These are phyloP conservation scores for Eupithecia insigniata DNA, from an alignment of 2,888 invertebrate species.

Conservation along the genomic window DNA sequence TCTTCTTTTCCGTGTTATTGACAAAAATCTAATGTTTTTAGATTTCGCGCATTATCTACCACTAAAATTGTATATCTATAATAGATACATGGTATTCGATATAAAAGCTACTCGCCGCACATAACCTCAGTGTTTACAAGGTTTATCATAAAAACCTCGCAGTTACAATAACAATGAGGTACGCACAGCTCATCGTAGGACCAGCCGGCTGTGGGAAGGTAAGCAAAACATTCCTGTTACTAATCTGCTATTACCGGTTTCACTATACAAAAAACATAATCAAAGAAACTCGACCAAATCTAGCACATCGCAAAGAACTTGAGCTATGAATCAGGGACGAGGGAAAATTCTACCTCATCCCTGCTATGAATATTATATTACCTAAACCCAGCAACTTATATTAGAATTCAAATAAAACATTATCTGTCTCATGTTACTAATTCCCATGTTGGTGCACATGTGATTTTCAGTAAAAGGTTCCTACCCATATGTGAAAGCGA, in stretches of 20 bases:
- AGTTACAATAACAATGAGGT: constrained; percentile 87
- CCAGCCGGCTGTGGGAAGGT: constrained; percentile 99
- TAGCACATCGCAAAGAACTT: neutral
- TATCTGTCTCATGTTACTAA: neutral
- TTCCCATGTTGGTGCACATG: neutral
- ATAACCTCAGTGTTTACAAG: neutral
- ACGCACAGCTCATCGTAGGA: constrained; percentile 97
- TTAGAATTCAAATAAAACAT: neutral
- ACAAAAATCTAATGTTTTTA: neutral
- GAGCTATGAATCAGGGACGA: neutral
- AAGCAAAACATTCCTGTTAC: constrained; percentile 47
- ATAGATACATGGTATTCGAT: neutral
- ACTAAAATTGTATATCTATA: neutral
- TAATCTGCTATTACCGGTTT: neutral
- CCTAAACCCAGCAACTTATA: neutral
- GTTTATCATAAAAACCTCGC: neutral
- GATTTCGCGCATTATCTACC: neutral
- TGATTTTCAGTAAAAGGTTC: neutral
- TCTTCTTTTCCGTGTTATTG: neutral
- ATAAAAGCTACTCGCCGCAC: neutral
- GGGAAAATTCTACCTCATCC: too few relatives aligned
- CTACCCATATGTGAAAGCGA: neutral
- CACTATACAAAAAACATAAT: neutral
- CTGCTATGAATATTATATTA: too few relatives aligned
- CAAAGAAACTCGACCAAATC: neutral